phyloP scores from a whole-genome alignment of 2,113 vertebrate species.

The Vireo altiloquus region DNA sequence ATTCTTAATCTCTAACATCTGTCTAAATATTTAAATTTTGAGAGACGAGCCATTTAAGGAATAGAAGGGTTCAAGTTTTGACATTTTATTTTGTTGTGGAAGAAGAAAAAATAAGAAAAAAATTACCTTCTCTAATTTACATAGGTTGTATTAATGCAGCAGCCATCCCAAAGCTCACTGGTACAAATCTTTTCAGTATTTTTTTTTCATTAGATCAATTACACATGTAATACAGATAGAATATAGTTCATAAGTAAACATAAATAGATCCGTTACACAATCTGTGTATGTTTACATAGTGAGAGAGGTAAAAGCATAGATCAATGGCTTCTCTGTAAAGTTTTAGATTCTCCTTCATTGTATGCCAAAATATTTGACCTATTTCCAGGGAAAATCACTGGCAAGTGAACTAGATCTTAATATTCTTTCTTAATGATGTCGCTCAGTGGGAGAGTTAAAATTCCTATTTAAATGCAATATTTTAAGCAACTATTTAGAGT shows the following conservation, averaged over 20 bases:
- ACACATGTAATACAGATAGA: background rate
- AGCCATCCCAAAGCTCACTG: background rate
- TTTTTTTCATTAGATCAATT: background rate
- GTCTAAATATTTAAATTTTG: background rate
- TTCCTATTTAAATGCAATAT: background rate
- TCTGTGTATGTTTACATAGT: background rate
- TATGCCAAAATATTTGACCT: background rate
- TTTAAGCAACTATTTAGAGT: background rate
- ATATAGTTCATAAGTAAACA: background rate
- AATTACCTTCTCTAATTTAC: background rate
- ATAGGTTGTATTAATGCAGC: background rate
- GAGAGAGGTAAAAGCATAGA: background rate
- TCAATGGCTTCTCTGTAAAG: background rate
- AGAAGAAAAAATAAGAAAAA: background rate
- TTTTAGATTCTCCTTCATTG: background rate
- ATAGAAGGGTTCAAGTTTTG: background rate
- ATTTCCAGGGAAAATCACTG: background rate
- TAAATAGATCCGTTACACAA: too few species aligned
- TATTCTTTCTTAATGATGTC: background rate
- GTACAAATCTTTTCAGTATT: background rate
- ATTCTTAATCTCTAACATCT: background rate
- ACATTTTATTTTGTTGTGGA: background rate
- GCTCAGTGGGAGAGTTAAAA: background rate
- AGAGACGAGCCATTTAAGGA: background rate
- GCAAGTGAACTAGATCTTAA: background rate